A percentile compares a stretch with the other conserved stretches of the same genome.
Evolutionary conservation across 1,140 invertebrate species (phyloP).

Genomic region (Popillia japonica): DNA sequence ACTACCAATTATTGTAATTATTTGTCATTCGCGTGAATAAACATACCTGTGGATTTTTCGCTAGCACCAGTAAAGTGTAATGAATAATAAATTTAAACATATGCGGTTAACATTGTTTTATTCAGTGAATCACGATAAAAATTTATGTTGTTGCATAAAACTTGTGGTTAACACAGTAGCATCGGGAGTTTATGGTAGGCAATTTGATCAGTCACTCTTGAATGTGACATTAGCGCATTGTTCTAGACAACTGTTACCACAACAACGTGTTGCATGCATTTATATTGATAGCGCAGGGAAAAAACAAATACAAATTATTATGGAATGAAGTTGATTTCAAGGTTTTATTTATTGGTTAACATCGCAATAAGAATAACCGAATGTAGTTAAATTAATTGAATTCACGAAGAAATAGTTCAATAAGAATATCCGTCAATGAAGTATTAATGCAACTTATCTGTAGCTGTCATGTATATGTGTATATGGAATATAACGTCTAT

Average conservation of each 20-base stretch:
- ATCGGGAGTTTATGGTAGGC: not conserved
- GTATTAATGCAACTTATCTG: no score
- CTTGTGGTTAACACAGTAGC: constrained; percentile 6
- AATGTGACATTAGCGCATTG: not conserved
- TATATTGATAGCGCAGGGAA: not conserved
- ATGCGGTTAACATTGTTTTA: not conserved
- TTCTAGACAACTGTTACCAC: not conserved
- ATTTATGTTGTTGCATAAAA: not conserved
- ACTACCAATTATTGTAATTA: not conserved
- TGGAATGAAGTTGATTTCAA: no score
- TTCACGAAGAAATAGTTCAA: no score
- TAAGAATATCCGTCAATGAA: no score
- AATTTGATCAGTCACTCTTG: not conserved
- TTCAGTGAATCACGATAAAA: constrained; percentile 8
- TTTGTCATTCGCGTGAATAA: not conserved
- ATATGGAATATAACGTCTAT: constrained; percentile 37
- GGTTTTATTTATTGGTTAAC: no score
- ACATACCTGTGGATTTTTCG: not conserved
- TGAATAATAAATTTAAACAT: constrained; percentile 9
- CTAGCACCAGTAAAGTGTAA: not conserved
- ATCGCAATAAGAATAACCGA: no score
- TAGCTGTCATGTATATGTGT: not conserved
- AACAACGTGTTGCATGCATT: not conserved
- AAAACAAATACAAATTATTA: not conserved
- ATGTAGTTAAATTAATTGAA: no score